Conservation (phyloP, 2,888 invertebrate genomes). For the Lithosia quadra region DNA sequence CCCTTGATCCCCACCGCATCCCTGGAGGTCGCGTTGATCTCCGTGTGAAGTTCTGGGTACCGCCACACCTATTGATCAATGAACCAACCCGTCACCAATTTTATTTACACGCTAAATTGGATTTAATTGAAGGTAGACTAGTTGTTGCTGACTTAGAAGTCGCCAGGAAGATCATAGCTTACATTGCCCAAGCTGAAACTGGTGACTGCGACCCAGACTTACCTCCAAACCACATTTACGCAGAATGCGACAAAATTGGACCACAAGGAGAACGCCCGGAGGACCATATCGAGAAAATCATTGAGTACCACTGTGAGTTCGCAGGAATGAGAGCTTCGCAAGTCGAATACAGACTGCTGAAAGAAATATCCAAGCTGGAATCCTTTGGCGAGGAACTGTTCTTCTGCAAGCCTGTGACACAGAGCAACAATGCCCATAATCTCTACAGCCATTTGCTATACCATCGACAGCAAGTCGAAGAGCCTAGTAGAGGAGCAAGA, state of each 20-base stretch:
- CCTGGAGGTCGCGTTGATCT: constrained; percentile 90
- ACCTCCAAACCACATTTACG: constrained; percentile 88
- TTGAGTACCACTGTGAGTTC: constrained; percentile 88
- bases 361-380: constrained; percentile 92
- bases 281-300: constrained; percentile 88
- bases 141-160: constrained; percentile 90
- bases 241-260: constrained; percentile 88
- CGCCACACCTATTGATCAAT: constrained; percentile 94
- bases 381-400: constrained; percentile 95
- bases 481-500: constrained; percentile 71
- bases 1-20: constrained; percentile 91
- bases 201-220: constrained; percentile 90
- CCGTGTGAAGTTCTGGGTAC: constrained; percentile 96
- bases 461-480: constrained; percentile 86
- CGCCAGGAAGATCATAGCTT: constrained; percentile 90
- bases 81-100: constrained; percentile 95
- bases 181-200: constrained; percentile 91
- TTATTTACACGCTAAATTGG: constrained; percentile 93
- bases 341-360: constrained; percentile 94
- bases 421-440: constrained; percentile 90
- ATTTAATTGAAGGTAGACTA: constrained; percentile 91
- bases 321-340: constrained; percentile 90
- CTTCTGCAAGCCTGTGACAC: constrained; percentile 89
- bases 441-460: constrained; percentile 91
- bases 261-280: constrained; percentile 88